phyloP scores from a whole-genome alignment of 2,797 vertebrate species.

The Sus cebifrons region DNA sequence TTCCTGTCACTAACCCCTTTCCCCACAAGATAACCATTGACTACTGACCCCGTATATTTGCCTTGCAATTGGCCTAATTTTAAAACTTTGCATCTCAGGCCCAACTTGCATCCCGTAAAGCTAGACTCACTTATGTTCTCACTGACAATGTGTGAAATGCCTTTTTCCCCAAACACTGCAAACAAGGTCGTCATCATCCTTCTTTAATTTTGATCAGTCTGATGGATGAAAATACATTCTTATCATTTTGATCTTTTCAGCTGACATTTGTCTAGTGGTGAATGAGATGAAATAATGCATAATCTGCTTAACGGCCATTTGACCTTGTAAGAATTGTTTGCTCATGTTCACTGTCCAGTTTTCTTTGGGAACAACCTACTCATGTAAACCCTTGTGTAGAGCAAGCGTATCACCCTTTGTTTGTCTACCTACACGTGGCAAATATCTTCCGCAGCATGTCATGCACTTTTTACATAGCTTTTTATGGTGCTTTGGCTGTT shows the following conservation, averaged over 20 bases:
- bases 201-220: neutral
- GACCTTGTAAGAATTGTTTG: neutral
- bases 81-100: neutral
- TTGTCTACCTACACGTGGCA: neutral
- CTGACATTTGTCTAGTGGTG: neutral
- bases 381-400: neutral
- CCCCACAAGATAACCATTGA: neutral
- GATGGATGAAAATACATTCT: neutral
- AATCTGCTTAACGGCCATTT: neutral
- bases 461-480: neutral
- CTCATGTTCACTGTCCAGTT: too few species aligned
- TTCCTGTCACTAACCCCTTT: too few species aligned
- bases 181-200: neutral
- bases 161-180: neutral
- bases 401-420: neutral
- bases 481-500: rapidly evolving
- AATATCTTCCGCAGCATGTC: neutral
- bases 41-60: neutral
- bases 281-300: neutral
- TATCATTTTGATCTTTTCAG: neutral
- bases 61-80: neutral
- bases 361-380: neutral
- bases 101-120: neutral
- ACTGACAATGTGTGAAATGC: rapidly evolving
- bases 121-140: neutral